Base-by-base conservation (phyloP, 92 coral and sea anemone genomes). In the Phenganax stokvisi region DNA sequence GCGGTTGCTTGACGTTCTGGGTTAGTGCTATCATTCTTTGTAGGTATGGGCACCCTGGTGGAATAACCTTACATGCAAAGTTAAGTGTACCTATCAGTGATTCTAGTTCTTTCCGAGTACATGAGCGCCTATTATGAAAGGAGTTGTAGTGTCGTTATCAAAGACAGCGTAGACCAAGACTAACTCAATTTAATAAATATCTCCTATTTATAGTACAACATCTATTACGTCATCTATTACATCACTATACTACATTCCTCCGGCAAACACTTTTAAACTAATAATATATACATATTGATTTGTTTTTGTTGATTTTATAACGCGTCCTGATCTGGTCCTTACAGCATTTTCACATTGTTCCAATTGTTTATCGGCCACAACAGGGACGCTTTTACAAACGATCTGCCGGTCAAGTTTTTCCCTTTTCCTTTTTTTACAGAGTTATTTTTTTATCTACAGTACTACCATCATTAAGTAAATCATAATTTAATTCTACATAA, bases 321-420 rank as follows among this genome's bases (percentile, higher is more conserved):
- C 66, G 4, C 81, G 75, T 65, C 88, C 88, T 29, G 85, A 85
- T 62, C 74, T 85, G 61, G 88, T 80, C 53, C 74, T 60, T 59
- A 73, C 59, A 10, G 53, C 56, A 52, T 7, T 17, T 2, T 85
- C 81, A 6, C 31, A 64, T 68, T 67, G 72, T 67, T 71, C 20
- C 12, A 51, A 54, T 84, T 75, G 76, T 64, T 72, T 64, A 51
- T 80, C 55, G 69, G 61, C 84, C 51, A 65, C 5, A 17, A 7
- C 12, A 65, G 47, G 71, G 20, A 28, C 12, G 12, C 8, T 65
- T 65, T 65, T 65, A 17, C 25, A 20, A 20, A 17, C 12, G 6
- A 7, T 17, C 12, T 65, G 20, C 29, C 29, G 20, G 29, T 13
- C 9, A 17, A 17, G 8, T 17, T 65, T 65, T 6, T 15, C 47